These are phyloP conservation scores for Meganola albula DNA, from an alignment of 2,888 invertebrate species.

Conservation along the genomic window DNA sequence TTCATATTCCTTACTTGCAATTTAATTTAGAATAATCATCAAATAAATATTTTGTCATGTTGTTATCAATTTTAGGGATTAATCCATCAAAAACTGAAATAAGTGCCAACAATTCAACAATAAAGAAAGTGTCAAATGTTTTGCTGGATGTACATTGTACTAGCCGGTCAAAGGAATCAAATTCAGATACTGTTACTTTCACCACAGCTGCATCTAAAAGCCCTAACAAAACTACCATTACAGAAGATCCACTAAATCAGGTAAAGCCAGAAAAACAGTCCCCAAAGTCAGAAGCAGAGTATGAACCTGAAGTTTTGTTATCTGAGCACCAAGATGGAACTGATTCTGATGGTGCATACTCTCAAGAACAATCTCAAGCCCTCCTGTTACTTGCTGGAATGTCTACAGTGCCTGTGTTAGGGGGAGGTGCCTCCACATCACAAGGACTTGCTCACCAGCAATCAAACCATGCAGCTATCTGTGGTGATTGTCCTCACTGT, in stretches of 20 bases:
- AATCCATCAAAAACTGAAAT: constrained; percentile 67
- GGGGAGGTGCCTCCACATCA: constrained; percentile 59
- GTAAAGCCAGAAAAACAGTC: constrained; percentile 68
- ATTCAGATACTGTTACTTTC: constrained; percentile 42
- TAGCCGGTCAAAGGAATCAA: constrained; percentile 50
- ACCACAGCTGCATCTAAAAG: constrained; percentile 50
- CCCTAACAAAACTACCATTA: constrained; percentile 44
- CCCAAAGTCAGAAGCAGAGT: constrained; percentile 65
- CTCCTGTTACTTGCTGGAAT: constrained; percentile 59
- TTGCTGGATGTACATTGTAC: constrained; percentile 44
- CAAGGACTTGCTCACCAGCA: constrained; percentile 59
- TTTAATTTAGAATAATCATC: too few species aligned
- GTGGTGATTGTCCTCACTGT: constrained; percentile 83
- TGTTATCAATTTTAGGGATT: constrained; percentile 50
- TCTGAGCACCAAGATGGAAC: constrained; percentile 65
- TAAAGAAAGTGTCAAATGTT: constrained; percentile 52
- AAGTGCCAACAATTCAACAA: constrained; percentile 45
- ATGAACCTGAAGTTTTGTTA: constrained; percentile 68
- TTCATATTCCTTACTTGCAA: not conserved
- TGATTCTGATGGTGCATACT: constrained; percentile 52
- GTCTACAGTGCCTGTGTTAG: constrained; percentile 50
- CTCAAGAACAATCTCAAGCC: constrained; percentile 62
- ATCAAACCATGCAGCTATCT: constrained; percentile 73
- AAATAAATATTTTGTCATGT: too few species aligned
- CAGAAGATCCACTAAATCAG: constrained; percentile 41